Base-by-base conservation (phyloP, 2,888 invertebrate species). In the Nezara viridula region DNA sequence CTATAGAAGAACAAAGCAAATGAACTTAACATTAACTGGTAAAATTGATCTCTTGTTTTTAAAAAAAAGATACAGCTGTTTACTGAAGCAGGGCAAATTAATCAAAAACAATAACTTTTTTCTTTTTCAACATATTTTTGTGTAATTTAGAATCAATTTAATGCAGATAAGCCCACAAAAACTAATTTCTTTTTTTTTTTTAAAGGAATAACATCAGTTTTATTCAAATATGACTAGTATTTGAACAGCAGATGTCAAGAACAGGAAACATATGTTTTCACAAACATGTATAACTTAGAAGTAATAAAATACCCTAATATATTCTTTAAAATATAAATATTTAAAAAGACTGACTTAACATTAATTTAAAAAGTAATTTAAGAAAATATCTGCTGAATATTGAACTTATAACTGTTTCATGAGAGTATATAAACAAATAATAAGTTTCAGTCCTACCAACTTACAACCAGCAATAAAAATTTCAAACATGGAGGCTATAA, bases 1-100 rank as follows among this genome's bases (percentile, higher is more conserved):
- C 55, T 66, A 52, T 40, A 50, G 60, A 85, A 85, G 37, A n/a
- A 60, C 88, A 89, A 86, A 86, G 55, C 55, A 55, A 50, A 86
- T 55, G 86, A 86, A 86, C 50, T 86, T 55, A 55, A 86, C 50
- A 86, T 55, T 86, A 86, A 81, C 81, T 81, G 81, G 81, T 44
- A 81, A 81, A 81, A 81, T 81, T 86, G 86, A 40, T 86, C 66
- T 86, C 86, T 86, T 86, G 50, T 60, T 86, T 60, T 86, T 86
- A 21, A 44, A 50, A 40, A 66, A 60, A 88, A n/a, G 24, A 81
- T 81, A 81, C 81, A 81, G 81, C 81, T 81, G 81, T 81, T 81
- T 81, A 81, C 81, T 81, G 10, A 81, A 81, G 40, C 81, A 81
- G 81, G 81, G 81, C 44, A 81, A 44, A 44, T 81, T 21, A 81